Percentiles rank a stretch among this genome's conserved stretches.
Conservation (phyloP, 1,140 invertebrate species). For the Diprion similis region DNA sequence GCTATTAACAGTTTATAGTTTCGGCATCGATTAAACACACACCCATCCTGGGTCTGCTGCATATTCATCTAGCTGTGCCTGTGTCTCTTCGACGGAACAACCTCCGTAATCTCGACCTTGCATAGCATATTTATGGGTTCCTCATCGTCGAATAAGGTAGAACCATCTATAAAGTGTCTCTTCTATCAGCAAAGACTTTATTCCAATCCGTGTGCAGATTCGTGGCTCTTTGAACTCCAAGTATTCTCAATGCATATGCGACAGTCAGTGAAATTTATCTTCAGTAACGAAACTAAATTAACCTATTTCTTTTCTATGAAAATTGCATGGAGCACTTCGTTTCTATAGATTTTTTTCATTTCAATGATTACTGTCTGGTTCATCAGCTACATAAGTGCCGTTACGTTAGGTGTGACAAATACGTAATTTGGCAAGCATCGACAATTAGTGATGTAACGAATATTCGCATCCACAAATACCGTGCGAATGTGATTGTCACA, state of each 20-base stretch:
- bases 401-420: background rate
- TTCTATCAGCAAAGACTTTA: background rate
- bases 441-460: too few species aligned
- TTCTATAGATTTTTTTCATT: background rate
- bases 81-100: background rate
- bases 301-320: background rate
- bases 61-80: background rate
- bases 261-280: background rate
- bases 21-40: background rate
- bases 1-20: background rate
- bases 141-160: background rate
- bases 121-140: background rate
- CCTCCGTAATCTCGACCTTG: background rate
- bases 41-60: background rate
- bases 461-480: too few species aligned
- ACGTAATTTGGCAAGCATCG: background rate
- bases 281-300: background rate
- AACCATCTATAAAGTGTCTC: background rate
- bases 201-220: background rate
- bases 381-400: background rate
- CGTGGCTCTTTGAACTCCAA: background rate
- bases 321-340: background rate
- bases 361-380: background rate
- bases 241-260: background rate
- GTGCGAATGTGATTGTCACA: too few species aligned